phyloP scores from a whole-genome alignment of 2,113 vertebrate species.

The Trematomus loennbergii region DNA sequence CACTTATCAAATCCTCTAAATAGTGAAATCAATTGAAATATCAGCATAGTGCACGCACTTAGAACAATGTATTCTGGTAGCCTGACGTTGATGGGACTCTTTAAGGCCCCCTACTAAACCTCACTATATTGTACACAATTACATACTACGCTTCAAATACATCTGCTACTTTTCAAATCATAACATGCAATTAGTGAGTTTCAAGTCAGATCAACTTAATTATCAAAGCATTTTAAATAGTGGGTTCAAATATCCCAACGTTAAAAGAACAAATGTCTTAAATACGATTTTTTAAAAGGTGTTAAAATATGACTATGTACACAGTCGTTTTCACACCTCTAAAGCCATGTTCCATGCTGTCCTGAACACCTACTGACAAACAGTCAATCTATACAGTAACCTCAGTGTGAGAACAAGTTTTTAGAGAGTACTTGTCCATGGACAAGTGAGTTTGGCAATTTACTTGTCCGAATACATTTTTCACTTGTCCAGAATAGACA shows the following conservation, averaged over 20 bases:
- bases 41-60: background rate
- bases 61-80: background rate
- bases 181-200: background rate
- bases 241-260: background rate
- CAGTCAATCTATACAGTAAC: background rate
- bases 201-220: background rate
- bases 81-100: background rate
- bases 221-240: background rate
- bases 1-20: background rate
- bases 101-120: background rate
- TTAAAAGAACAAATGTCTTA: background rate
- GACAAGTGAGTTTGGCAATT: too few species aligned
- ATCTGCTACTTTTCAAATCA: background rate
- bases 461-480: too few species aligned
- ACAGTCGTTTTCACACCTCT: background rate
- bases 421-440: too few species aligned
- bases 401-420: too few species aligned
- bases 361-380: background rate
- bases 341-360: background rate
- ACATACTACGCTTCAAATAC: background rate
- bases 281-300: background rate
- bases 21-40: background rate
- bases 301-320: background rate
- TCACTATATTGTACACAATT: background rate
- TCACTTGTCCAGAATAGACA: too few species aligned